Evolutionary conservation across 2,113 vertebrate genomes (phyloP).

Genomic region (Vanacampus margaritifer): DNA sequence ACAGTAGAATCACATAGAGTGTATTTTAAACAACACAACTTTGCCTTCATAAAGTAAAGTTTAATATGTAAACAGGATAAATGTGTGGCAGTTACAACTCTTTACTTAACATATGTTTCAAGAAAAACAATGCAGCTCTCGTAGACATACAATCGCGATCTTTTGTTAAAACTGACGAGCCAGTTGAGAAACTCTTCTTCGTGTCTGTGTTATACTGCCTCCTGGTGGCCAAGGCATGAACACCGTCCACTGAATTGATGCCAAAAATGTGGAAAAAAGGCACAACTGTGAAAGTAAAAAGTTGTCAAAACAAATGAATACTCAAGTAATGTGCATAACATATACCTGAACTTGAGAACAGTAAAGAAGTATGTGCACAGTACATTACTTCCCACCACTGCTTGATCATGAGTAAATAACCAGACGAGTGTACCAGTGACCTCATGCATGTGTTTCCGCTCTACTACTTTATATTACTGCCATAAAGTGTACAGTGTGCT

Average conservation of each 20-base stretch:
- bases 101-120: no score
- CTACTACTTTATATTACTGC: neutral
- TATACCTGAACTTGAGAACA: neutral
- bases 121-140: no score
- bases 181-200: neutral
- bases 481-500: neutral
- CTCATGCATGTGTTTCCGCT: neutral
- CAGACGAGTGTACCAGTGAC: neutral
- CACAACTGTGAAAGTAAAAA: neutral
- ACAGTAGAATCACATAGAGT: no score
- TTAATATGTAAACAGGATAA: no score
- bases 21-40: no score
- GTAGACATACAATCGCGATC: no score
- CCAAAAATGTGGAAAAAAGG: neutral
- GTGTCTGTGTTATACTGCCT: neutral
- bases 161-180: no score
- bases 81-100: no score
- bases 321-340: neutral
- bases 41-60: no score
- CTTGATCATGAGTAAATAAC: neutral
- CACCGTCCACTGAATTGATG: neutral
- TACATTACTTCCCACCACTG: neutral
- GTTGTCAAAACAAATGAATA: neutral
- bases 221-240: neutral
- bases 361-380: no score